Conservation (phyloP, 2,888 invertebrate species). For the Andrena camellia region DNA sequence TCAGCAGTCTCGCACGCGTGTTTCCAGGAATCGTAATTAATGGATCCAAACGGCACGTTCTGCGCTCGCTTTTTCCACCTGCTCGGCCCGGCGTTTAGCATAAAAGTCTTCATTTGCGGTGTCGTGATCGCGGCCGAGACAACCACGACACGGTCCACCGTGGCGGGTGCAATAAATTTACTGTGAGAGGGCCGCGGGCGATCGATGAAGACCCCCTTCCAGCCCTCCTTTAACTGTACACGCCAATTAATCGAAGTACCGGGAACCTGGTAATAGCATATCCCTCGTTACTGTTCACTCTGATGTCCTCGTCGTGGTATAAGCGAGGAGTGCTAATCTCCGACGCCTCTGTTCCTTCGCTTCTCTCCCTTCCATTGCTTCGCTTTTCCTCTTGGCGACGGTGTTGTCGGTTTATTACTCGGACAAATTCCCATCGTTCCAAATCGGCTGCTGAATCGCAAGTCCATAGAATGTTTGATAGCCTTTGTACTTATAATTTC, state of each 20-base stretch:
- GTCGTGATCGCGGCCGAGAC: constrained; percentile 66
- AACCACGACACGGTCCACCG: constrained; percentile 67
- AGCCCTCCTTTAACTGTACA: constrained; percentile 72
- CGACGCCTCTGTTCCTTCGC: constrained; percentile 23
- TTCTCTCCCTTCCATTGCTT: constrained; percentile 2
- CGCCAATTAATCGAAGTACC: constrained; percentile 78
- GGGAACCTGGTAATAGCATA: constrained; percentile 75
- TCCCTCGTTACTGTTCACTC: constrained; percentile 59
- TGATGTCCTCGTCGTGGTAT: constrained; percentile 45
- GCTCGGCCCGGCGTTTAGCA: constrained; percentile 53
- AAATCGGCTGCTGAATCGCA: constrained; percentile 40
- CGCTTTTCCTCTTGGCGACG: neutral
- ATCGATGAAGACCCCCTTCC: constrained; percentile 51
- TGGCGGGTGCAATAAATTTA: constrained; percentile 68
- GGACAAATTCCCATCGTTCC: constrained; percentile 57
- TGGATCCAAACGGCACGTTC: constrained; percentile 39
- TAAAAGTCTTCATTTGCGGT: constrained; percentile 70
- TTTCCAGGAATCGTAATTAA: constrained; percentile 60
- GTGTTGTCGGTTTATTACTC: constrained; percentile 24
- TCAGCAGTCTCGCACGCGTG: neutral
- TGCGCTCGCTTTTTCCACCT: constrained; percentile 43
- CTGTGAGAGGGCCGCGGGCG: constrained; percentile 57
- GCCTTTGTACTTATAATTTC: too few species aligned
- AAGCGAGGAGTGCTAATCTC: constrained; percentile 50
- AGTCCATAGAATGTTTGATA: too few species aligned